phyloP scores from a whole-genome alignment of 2,888 invertebrate species.

The Muscina levida region DNA sequence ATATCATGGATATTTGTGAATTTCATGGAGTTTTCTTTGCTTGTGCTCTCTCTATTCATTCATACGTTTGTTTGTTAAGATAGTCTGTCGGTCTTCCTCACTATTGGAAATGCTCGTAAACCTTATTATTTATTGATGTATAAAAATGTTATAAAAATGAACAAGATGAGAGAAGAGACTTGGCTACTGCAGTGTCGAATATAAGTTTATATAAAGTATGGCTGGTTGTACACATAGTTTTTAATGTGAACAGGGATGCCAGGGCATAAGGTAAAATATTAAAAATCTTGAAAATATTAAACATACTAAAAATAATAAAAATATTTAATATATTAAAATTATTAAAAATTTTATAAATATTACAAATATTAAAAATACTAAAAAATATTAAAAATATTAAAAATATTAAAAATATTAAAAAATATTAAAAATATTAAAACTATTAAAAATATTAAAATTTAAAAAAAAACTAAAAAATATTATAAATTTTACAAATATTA shows the following conservation, averaged over 20 bases:
- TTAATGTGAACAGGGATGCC: not conserved
- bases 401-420: too few species aligned
- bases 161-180: not conserved
- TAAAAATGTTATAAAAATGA: slow-evolving; percentile 31
- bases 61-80: slow-evolving; percentile 18
- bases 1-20: slow-evolving; percentile 16
- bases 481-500: too few species aligned
- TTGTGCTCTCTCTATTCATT: not conserved
- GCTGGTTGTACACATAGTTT: not conserved
- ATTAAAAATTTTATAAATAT: too few species aligned
- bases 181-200: not conserved
- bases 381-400: too few species aligned
- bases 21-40: not conserved
- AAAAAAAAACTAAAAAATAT: too few species aligned
- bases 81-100: not conserved
- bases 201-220: slow-evolving; percentile 13
- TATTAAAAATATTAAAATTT: too few species aligned
- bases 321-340: too few species aligned
- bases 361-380: too few species aligned
- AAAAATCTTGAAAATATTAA: too few species aligned
- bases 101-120: slow-evolving; percentile 13
- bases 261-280: too few species aligned
- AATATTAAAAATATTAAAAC: too few species aligned
- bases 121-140: slow-evolving; percentile 61
- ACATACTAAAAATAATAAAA: too few species aligned